Conservation (phyloP, 2,113 vertebrate species). For the Brachypodius melanocephalos region DNA sequence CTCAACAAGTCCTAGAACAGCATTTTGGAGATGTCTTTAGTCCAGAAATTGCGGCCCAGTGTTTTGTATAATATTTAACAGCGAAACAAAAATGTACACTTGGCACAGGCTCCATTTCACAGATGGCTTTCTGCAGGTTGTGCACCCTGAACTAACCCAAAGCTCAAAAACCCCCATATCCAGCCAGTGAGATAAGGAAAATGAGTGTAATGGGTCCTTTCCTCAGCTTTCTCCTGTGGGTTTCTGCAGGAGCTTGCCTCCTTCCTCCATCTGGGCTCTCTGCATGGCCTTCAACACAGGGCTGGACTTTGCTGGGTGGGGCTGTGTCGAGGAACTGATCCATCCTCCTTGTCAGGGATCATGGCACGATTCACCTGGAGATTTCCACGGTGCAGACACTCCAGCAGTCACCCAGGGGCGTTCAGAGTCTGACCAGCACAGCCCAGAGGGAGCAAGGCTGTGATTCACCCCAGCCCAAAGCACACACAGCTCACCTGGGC, state of each 20-base stretch:
- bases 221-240: background rate
- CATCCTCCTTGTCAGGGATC: background rate
- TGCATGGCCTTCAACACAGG: background rate
- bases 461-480: conserved; percentile 16
- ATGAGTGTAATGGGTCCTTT: background rate
- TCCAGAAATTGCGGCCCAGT: background rate
- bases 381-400: background rate
- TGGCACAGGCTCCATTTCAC: background rate
- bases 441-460: background rate
- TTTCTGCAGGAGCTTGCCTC: background rate
- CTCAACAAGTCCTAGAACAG: background rate
- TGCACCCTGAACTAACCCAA: background rate
- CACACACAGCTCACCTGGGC: background rate
- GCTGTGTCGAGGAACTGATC: background rate
- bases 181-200: background rate
- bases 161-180: background rate
- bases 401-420: background rate
- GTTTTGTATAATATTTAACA: background rate
- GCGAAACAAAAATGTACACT: background rate
- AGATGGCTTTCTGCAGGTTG: background rate
- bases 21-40: background rate
- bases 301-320: background rate
- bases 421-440: background rate
- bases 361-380: background rate
- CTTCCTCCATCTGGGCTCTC: background rate